Evolutionary conservation across 2,797 vertebrate genomes (phyloP).

Genomic region (Tapirus indicus): DNA sequence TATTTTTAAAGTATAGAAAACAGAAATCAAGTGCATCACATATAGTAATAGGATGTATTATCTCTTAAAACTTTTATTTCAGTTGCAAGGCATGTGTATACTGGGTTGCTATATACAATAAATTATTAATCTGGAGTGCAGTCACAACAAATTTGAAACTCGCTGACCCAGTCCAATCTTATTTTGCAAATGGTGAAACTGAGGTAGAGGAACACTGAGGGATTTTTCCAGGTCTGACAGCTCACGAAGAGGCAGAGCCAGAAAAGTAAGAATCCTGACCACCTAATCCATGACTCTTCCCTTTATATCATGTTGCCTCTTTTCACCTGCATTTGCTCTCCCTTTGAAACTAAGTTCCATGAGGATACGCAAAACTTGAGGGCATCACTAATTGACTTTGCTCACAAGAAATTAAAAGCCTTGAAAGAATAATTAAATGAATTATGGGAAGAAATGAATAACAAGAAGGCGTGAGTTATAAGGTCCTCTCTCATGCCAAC

Average conservation of each 20-base stretch:
- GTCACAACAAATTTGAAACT: background rate
- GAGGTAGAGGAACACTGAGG: background rate
- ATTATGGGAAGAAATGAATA: background rate
- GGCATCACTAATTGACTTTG: conserved; percentile 4
- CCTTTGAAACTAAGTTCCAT: background rate
- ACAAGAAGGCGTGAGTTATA: background rate
- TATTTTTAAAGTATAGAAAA: conserved; percentile 28
- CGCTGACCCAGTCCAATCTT: background rate
- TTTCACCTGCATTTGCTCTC: background rate
- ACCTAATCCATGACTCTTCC: background rate
- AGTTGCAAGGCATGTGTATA: background rate
- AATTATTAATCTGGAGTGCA: background rate
- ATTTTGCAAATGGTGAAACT: background rate
- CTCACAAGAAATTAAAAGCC: conserved; percentile 31
- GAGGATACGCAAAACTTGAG: background rate
- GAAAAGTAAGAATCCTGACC: background rate
- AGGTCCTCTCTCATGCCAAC: background rate
- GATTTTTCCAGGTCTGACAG: background rate
- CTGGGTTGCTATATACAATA: background rate
- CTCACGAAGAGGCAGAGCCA: background rate
- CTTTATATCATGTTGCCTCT: background rate
- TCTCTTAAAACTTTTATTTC: conserved; percentile 11
- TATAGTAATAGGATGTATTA: background rate
- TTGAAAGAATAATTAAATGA: background rate
- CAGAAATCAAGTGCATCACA: background rate